Base-by-base conservation (phyloP, 2,113 vertebrate species). In the Condylura cristata region DNA sequence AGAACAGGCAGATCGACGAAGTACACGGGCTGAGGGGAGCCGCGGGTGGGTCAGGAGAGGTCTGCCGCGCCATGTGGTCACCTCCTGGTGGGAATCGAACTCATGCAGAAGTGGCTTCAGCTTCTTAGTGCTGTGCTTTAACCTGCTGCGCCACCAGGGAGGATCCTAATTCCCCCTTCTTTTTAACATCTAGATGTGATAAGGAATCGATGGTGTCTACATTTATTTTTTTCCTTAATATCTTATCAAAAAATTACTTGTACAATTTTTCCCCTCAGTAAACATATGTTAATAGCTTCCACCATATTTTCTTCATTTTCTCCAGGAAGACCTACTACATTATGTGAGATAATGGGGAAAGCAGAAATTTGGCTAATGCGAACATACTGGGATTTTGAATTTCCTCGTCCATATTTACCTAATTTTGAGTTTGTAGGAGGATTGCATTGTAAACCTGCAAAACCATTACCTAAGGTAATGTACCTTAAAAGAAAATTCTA, bases 311-410 rank as follows among this genome's bases (percentile, higher is more conserved):
- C 58, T 91, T 84, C 97, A 39, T 83, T 95, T 71, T 86, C 41
- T 61, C 30, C n/a, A 99, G 99, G 99, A 88, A 98, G 86, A 60
- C 98, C 99, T 60, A 99, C 98, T 32, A 99, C 98, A 0, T 91
- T 98, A 80, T 99, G 99, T 92, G 98, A 99, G 97, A 96, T 96
- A 0, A 98, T 99, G 98, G 98, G 99, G 1, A 99, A 97, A 97
- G 99, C 99, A 75, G 99, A 99, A 88, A 98, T 99, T 65, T 99
- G 99, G 99, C 94, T 99, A 91, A 99, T 99, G 1, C 95, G 99
- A 90, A 99, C 99, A 10, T 99, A 99, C 80, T 99, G 99, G 99
- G 99, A 99, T 96, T 98, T 99, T 92, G 99, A 99, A 92, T 99
- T 99, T 96, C 99, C 99, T 80, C 98, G 98, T 5, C 99, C 99